phyloP scores from a whole-genome alignment of 2,888 invertebrate genomes.

The Synanthedon andrenaeformis region DNA sequence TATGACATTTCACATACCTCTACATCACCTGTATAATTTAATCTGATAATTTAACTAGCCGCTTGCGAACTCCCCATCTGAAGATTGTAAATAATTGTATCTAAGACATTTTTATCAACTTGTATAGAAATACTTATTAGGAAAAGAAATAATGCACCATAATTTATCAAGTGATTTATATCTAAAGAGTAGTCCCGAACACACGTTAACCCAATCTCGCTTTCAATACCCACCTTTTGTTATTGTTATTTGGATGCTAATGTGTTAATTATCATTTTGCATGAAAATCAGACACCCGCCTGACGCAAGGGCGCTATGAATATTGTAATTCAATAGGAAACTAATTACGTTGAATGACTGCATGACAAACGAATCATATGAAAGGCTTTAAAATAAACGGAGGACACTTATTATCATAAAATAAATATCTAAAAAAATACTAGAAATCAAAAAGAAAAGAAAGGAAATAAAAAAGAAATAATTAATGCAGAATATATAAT shows the following conservation, averaged over 20 bases:
- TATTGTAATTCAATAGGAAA: conserved; percentile 49
- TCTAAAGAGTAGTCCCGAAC: conserved; percentile 9
- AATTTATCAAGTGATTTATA: background rate
- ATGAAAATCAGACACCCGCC: conserved; percentile 38
- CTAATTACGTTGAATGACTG: conserved; percentile 32
- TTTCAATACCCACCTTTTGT: conserved; percentile 43
- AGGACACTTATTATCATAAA: too few relatives aligned
- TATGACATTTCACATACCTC: too few relatives aligned
- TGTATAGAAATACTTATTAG: too few relatives aligned
- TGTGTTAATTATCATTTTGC: conserved; percentile 64
- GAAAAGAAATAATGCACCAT: background rate
- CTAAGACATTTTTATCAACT: too few relatives aligned
- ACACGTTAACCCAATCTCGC: conserved; percentile 29
- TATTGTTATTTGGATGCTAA: conserved; percentile 63
- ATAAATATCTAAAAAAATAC: too few relatives aligned
- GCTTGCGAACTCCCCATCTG: too few relatives aligned
- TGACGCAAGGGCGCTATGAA: conserved; percentile 41
- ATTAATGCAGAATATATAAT: too few relatives aligned
- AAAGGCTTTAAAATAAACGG: background rate
- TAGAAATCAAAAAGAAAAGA: too few relatives aligned
- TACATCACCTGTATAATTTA: too few relatives aligned
- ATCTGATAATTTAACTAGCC: too few relatives aligned
- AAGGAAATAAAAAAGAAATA: too few relatives aligned
- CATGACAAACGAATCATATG: conserved; percentile 5
- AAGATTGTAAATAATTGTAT: too few relatives aligned